phyloP scores from a whole-genome alignment of 2,888 invertebrate genomes.

The Rhagium mordax region DNA sequence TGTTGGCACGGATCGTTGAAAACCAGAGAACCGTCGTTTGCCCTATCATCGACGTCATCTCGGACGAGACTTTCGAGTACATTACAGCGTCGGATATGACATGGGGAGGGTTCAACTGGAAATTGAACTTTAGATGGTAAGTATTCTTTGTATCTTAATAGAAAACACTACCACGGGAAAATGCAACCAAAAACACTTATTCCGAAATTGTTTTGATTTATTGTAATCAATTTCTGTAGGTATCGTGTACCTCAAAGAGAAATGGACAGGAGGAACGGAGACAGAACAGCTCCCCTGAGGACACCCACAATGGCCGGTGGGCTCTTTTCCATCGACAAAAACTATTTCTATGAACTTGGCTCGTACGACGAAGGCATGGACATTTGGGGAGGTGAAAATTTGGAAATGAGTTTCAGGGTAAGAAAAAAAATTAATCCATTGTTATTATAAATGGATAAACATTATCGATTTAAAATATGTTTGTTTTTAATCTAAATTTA shows the following conservation, averaged over 20 bases:
- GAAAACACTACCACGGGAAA: too few species aligned
- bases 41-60: conserved; percentile 99
- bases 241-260: conserved; percentile 98
- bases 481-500: too few species aligned
- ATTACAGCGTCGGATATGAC: conserved; percentile 99
- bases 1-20: conserved; percentile 91
- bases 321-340: conserved; percentile 93
- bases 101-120: conserved; percentile 99
- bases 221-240: conserved; percentile 72
- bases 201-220: too few species aligned
- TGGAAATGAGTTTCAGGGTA: conserved; percentile 96
- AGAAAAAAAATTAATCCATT: conserved; percentile 16
- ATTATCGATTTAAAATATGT: not conserved
- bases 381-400: conserved; percentile 98
- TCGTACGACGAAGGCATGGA: conserved; percentile 99
- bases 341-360: conserved; percentile 98
- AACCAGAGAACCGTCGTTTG: conserved; percentile 96
- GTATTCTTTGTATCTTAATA: too few species aligned
- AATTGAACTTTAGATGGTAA: conserved; percentile 98
- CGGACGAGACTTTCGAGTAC: conserved; percentile 99
- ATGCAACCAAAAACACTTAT: too few species aligned
- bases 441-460: not conserved
- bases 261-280: conserved; percentile 93
- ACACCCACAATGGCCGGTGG: conserved; percentile 99
- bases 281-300: conserved; percentile 91